Percentiles rank a stretch among this genome's conserved stretches.
Conservation (phyloP, 2,888 invertebrate genomes). For the Dynastes hyllus region DNA sequence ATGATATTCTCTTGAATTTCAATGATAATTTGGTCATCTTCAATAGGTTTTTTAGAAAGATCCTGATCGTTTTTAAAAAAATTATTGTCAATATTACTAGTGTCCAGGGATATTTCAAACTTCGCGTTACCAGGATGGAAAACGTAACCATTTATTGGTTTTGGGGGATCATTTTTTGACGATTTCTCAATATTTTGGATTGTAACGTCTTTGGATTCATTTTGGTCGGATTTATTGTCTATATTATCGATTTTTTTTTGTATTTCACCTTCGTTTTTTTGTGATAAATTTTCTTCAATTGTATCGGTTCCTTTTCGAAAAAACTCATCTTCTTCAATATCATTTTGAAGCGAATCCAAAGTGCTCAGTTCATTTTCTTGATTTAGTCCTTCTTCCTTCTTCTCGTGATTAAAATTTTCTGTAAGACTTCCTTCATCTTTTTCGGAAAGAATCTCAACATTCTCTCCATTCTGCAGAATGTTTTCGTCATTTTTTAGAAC, state of each 20-base stretch:
- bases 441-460: neutral
- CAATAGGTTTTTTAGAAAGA: neutral
- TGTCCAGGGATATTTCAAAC: neutral
- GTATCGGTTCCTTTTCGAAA: neutral
- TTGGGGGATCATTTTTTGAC: neutral
- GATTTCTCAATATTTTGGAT: neutral
- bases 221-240: slow-evolving; percentile 9
- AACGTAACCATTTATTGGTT: slow-evolving; percentile 1
- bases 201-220: neutral
- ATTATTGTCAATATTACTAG: slow-evolving; percentile 6
- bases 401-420: too few relatives aligned
- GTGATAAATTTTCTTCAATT: neutral
- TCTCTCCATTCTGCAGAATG: too few relatives aligned
- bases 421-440: too few relatives aligned
- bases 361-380: too few relatives aligned
- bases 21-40: slow-evolving; percentile 12
- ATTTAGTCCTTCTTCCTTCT: too few relatives aligned
- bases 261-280: neutral
- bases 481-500: neutral
- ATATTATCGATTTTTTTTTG: neutral
- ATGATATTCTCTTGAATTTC: neutral
- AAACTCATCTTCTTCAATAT: neutral
- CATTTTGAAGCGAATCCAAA: neutral
- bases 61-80: neutral
- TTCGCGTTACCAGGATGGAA: neutral